Evolutionary conservation across 2,888 invertebrate genomes (phyloP).

Genomic region (Polymixis flavicincta): DNA sequence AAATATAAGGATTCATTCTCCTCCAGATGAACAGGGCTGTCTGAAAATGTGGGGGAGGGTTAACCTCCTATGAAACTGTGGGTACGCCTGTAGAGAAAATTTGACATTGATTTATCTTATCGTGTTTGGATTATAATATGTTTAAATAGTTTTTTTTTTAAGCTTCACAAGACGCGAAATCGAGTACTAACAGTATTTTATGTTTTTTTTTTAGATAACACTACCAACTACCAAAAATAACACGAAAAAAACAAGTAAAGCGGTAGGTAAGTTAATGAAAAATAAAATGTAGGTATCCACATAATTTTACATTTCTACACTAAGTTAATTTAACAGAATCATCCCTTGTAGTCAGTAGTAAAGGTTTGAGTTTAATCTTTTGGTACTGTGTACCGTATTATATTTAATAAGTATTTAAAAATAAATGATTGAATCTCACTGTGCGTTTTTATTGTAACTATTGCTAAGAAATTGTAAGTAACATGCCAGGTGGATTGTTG

Average conservation of each 20-base stretch:
- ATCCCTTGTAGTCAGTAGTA: neutral
- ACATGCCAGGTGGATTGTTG: neutral
- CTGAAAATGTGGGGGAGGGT: neutral
- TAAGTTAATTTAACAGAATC: neutral
- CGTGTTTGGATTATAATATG: neutral
- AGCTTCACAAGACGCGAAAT: neutral
- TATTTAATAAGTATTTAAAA: conserved; percentile 4
- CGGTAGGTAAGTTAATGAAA: conserved; percentile 7
- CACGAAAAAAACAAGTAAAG: conserved; percentile 4
- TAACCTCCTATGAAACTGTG: neutral
- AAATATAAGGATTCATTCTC: neutral
- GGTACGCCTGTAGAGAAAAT: neutral
- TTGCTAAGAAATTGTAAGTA: neutral
- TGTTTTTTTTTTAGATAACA: conserved; percentile 43
- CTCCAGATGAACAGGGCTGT: too few species aligned
- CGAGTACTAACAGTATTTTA: conserved; percentile 4
- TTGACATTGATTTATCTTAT: neutral
- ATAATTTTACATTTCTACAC: neutral
- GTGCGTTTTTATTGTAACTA: conserved; percentile 21
- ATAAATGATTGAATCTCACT: conserved; percentile 32
- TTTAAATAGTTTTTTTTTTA: neutral
- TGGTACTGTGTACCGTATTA: conserved; percentile 5
- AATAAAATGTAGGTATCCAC: neutral
- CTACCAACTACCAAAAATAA: conserved; percentile 16
- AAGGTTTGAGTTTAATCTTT: conserved; percentile 4